Base-by-base conservation (phyloP, 2,113 vertebrate species). In the Charina bottae region DNA sequence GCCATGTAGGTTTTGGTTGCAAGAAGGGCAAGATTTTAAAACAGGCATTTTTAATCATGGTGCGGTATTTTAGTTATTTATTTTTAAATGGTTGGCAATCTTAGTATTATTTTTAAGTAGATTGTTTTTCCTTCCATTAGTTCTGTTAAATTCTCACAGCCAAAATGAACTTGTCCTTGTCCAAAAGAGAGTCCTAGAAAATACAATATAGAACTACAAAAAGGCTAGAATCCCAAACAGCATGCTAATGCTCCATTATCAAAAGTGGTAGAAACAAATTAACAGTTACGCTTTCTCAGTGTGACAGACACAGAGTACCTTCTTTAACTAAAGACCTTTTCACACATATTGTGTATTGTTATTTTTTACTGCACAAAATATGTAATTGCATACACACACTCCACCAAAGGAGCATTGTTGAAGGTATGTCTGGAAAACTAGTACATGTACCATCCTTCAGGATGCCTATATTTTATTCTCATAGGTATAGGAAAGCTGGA, bases 381-480 rank as follows among this genome's bases (percentile, higher is more conserved):
- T 54, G 46, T 60, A 56, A 46, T 46, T 12, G 26, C 28, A 59
- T 4, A 17, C 0, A 55, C 28, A 42, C 1, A 56, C 28, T 9
- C 21, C 28, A 21, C 15, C 21, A 5, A 84, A 19, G n/a, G 4
- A 21, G n/a, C 9, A 53, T 3, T 37, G 8, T 33, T 21, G 62
- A 33, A 42, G 46, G 33, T 62, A 54, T 58, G 10, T 24, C 49
- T 13, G 19, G 89, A 19, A 90, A 90, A 56, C 10, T 21, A 54
- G 26, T 72, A 13, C 28, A 72, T 21, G 19, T 60, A 8, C 56
- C 85, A 9, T 85, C n/a, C 17, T 62, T 85, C 42, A 85, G 83
- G 62, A 90, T 26, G 33, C 54, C 58, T 84, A 33, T 17, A 21
- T 90, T 91, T 91, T 91, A 53, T 86, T 86, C 5, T 68, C 42